Base-by-base conservation (phyloP, 2,888 invertebrate species). In the Drosophila pegasa region DNA sequence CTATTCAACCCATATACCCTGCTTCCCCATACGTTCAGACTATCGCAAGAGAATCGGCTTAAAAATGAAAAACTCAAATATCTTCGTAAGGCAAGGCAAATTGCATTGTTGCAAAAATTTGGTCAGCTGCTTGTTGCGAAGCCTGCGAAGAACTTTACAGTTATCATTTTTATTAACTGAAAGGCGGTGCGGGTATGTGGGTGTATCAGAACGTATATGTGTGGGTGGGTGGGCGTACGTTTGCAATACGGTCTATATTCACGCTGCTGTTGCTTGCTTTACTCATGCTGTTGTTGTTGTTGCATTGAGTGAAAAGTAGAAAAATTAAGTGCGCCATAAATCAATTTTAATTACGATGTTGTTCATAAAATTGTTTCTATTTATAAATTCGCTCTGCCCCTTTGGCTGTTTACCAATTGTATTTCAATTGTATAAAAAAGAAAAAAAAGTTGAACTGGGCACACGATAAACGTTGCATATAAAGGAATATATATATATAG, bases 321-420 rank as follows among this genome's bases (percentile, higher is more conserved):
- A 64, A 64, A 68, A 64, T 71, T 63, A 67, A 65, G 57, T 71
- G 59, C 65, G 74, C 58, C 71, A 88, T 89, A 81, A 88, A 89
- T 89, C 74, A 81, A 80, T 64, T 80, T 78, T 73, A 88, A 89
- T 84, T 87, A 71, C 80, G 31, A 27, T 66, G 66, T 60, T 64
- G 65, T 71, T 71, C 56, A 54, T 31, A 66, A 62, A 69, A 43
- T 41, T 43, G 43, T 38, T 43, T 33, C 65, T 61, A 66, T 59
- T 72, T 56, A 58, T 57, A 37, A 43, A 38, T 38, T 59, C 45
- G 43, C 27, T 63, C 25, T 10, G 33, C 16, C 43, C 33, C 29
- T 16, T 35, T 10, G 54, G 20, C 54, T n/a, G 40, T 20, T 25
- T 14, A 25, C 33, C 43, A 35, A 33, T 37, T 48, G 37, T 48